These are phyloP conservation scores for Trachelus iudaicus DNA, from an alignment of 2,888 invertebrate genomes.

Conservation along the genomic window DNA sequence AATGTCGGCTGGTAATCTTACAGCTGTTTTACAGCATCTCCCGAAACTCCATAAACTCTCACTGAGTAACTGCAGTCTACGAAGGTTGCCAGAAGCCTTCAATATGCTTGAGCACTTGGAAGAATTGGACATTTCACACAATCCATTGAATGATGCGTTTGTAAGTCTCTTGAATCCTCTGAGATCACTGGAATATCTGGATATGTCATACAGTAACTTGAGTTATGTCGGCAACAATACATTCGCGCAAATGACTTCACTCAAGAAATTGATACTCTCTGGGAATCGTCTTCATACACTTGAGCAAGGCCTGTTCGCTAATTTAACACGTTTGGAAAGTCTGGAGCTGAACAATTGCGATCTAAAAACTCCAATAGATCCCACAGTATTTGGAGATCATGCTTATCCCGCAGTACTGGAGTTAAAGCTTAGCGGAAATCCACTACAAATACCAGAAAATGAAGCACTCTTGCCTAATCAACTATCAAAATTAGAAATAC, in stretches of 20 bases:
- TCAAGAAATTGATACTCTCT: constrained; percentile 75
- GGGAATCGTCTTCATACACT: constrained; percentile 76
- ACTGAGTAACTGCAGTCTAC: constrained; percentile 75
- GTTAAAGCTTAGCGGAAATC: constrained; percentile 77
- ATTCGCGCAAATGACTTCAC: constrained; percentile 76
- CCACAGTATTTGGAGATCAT: constrained; percentile 76
- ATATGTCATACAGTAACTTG: constrained; percentile 80
- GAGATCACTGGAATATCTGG: constrained; percentile 74
- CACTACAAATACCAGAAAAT: constrained; percentile 70
- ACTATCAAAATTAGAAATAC: constrained; percentile 72
- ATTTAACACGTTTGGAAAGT: constrained; percentile 74
- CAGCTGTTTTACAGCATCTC: constrained; percentile 74
- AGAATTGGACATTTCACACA: constrained; percentile 77
- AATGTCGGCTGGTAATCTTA: constrained; percentile 75
- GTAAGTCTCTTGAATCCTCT: constrained; percentile 74
- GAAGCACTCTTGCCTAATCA: constrained; percentile 75
- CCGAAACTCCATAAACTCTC: constrained; percentile 75
- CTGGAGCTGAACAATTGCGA: constrained; percentile 78
- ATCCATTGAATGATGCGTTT: constrained; percentile 77
- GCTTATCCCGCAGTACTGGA: constrained; percentile 75
- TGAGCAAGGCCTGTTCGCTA: constrained; percentile 76
- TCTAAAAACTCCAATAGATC: constrained; percentile 72
- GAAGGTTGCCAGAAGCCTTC: constrained; percentile 75
- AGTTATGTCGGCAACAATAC: constrained; percentile 74
- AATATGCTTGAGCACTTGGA: constrained; percentile 74